Base-by-base conservation (phyloP, 2,113 vertebrate genomes). In the Pholis gunnellus region DNA sequence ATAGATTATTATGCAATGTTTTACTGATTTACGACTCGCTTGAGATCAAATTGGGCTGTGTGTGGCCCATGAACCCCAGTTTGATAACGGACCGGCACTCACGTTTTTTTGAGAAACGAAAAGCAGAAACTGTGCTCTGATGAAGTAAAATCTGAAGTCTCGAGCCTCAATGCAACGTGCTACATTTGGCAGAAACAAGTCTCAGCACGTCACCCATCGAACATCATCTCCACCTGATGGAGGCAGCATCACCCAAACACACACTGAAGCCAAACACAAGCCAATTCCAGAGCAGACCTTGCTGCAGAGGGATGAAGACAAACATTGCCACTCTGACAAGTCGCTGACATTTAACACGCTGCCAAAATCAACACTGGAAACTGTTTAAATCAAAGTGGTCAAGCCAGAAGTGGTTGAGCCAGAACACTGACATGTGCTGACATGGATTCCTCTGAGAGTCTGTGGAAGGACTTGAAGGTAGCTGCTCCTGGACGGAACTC, bases 191-290 rank as follows among this genome's bases (percentile, higher is more conserved):
- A 73, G 15, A 27, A 73, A 78, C 59, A 65, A 67, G 66, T 67
- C 52, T 56, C 60, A 67, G 34, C 9, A 61, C 34, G 25, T 0
- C 70, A 54, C 36, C 15, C 40, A 40, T 11, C 5, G 0, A 64
- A 64, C 42, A n/a, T 44, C 46, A 54, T 29, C 40, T 25, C 27
- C 18, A n/a, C 71, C 52, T 3, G 4, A 75, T 40, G 7, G n/a
- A 17, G 52, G 40, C 52, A 27, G 52, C 31, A 20, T 46, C 0
- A 40, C 20, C 0, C 36, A 72, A 72, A 68, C 44, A 77, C 76
- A 72, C 27, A 60, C 31, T 13, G 60, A 63, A 66, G 63, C 48
- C 18, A 29, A 83, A 76, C 9, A 14, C 27, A 71, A 79, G 27
- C 50, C 66, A 75, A 78, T 74, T 52, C 65, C 75, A 82, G 48